phyloP scores from a whole-genome alignment of 2,797 vertebrate species.

The Chlorospingus semifuscus region DNA sequence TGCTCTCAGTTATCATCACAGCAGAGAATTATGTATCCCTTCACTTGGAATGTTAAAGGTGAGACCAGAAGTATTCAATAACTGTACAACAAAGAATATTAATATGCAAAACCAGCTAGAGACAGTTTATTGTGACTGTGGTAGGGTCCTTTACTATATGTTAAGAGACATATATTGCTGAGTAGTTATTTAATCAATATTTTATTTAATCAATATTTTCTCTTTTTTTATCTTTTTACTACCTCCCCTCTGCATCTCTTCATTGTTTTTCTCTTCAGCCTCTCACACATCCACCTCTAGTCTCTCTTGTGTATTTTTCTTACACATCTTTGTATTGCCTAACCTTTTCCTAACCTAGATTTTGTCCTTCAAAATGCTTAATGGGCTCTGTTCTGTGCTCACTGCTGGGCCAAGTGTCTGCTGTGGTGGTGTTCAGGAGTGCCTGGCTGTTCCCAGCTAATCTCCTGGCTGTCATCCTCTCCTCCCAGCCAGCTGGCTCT shows the following conservation, averaged over 20 bases:
- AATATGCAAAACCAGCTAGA: neutral
- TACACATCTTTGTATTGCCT: neutral
- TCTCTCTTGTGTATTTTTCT: neutral
- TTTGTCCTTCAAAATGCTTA: neutral
- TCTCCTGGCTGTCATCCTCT: neutral
- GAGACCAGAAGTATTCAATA: neutral
- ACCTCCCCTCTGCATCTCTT: neutral
- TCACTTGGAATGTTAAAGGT: neutral
- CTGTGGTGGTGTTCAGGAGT: neutral
- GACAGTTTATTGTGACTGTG: neutral
- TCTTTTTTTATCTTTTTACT: neutral
- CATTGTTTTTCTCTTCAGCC: neutral
- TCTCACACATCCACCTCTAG: neutral
- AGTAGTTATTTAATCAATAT: neutral
- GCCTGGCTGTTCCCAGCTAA: constrained; percentile 34
- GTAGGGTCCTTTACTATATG: neutral
- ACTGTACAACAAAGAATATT: neutral
- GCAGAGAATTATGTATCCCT: neutral
- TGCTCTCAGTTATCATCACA: neutral
- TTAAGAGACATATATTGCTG: neutral
- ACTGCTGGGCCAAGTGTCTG: constrained; percentile 17
- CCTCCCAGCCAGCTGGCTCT: constrained; percentile 56
- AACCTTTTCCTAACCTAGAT: neutral
- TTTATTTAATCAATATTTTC: neutral
- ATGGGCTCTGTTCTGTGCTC: neutral